A percentile compares a stretch with the other conserved stretches of the same genome.
Conservation (phyloP, 1,140 invertebrate genomes). For the Orius insidiosus region DNA sequence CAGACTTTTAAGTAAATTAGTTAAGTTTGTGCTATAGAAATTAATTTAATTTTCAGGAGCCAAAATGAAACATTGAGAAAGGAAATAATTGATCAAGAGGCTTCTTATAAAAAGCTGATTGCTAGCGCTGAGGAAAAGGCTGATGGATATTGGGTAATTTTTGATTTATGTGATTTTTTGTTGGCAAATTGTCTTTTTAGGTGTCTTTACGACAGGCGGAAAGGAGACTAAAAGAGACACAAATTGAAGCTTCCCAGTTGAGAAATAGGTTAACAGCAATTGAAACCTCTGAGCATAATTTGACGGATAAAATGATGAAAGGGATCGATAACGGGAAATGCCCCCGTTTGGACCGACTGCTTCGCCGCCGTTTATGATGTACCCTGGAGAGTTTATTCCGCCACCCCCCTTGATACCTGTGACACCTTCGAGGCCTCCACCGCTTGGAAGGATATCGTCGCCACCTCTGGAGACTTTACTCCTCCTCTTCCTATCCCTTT, state of each 20-base stretch:
- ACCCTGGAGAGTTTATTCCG: constrained; percentile 24
- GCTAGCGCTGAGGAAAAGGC: constrained; percentile 53
- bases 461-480: constrained; percentile 28
- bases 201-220: constrained; percentile 52
- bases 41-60: constrained; percentile 31
- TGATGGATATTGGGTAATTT: constrained; percentile 66
- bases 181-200: too few species aligned
- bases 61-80: constrained; percentile 55
- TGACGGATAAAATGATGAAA: constrained; percentile 3
- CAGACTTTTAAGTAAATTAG: constrained; percentile 52
- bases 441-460: constrained; percentile 42
- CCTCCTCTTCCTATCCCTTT: constrained; percentile 18
- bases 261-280: constrained; percentile 47
- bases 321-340: constrained; percentile 21
- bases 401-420: constrained; percentile 29
- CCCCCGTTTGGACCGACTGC: constrained; percentile 18
- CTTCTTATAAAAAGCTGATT: constrained; percentile 54
- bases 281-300: constrained; percentile 26
- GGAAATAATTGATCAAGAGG: constrained; percentile 62
- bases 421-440: constrained; percentile 36
- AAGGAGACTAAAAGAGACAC: constrained; percentile 54
- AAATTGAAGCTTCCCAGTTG: constrained; percentile 51
- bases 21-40: neutral
- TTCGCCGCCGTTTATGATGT: constrained; percentile 22
- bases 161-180: too few species aligned